Evolutionary conservation across 2,113 vertebrate genomes (phyloP).

Genomic region (Chionodraco myersi): DNA sequence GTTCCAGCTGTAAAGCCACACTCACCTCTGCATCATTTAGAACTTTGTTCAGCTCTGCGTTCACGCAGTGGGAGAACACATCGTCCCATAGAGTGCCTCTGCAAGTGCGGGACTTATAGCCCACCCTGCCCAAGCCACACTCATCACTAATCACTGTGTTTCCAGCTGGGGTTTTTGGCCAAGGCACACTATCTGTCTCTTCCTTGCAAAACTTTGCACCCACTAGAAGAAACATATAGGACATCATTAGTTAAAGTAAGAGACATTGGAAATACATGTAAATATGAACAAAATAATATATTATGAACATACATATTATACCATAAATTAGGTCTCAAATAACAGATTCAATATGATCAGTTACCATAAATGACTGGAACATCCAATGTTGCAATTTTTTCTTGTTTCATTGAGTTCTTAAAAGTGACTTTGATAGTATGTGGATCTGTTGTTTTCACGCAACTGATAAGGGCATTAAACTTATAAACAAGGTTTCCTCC

Average conservation of each 20-base stretch:
- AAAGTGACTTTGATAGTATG: constrained; percentile 25
- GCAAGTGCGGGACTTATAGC: constrained; percentile 68
- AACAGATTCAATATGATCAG: not conserved
- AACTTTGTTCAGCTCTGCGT: constrained; percentile 38
- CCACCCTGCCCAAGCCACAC: constrained; percentile 48
- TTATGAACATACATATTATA: not conserved
- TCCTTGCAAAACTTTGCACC: fast-evolving
- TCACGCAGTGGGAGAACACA: constrained; percentile 56
- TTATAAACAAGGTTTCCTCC: not conserved
- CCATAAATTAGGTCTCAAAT: not conserved
- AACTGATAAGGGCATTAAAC: not conserved
- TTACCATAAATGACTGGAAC: constrained; percentile 74
- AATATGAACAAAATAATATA: not conserved
- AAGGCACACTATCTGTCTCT: fast-evolving
- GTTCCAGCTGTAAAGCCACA: not conserved
- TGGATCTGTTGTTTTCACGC: no score
- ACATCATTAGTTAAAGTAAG: not conserved
- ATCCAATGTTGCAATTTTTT: fast-evolving
- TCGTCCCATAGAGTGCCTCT: fast-evolving
- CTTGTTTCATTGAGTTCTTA: constrained; percentile 20
- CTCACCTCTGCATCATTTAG: constrained; percentile 61
- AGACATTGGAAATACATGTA: not conserved
- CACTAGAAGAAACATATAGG: not conserved
- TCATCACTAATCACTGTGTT: constrained; percentile 22
- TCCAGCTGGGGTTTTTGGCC: constrained; percentile 71